phyloP scores from a whole-genome alignment of 2,113 vertebrate species.

The Heliornis fulica region DNA sequence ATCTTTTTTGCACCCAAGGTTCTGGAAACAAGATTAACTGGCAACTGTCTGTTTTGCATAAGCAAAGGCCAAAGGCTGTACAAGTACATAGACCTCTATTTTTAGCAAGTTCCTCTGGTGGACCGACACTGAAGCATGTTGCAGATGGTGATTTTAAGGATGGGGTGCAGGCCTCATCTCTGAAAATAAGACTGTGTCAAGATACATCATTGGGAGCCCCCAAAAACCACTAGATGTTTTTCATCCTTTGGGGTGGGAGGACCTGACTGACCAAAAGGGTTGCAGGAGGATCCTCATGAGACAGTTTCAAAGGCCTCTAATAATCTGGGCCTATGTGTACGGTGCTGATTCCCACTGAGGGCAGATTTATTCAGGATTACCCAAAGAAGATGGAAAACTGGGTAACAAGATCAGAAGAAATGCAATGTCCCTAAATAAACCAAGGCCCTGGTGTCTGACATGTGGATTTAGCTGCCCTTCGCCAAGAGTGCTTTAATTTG shows the following conservation, averaged over 20 bases:
- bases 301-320: constrained; percentile 28
- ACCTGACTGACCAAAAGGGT: background rate
- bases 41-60: background rate
- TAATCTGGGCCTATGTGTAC: constrained; percentile 10
- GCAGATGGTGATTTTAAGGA: background rate
- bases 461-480: constrained; percentile 56
- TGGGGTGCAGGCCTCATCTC: background rate
- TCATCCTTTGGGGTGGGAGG: background rate
- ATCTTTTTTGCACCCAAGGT: background rate
- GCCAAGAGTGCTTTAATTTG: constrained; percentile 64
- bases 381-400: constrained; percentile 59
- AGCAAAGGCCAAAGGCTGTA: background rate
- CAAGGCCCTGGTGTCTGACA: constrained; percentile 53
- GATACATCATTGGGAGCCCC: background rate
- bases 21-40: background rate
- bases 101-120: background rate
- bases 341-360: constrained; percentile 20
- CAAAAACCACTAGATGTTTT: background rate
- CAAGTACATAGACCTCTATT: background rate
- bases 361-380: constrained; percentile 65
- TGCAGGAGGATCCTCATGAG: background rate
- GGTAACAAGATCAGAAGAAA: constrained; percentile 65
- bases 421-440: constrained; percentile 64
- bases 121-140: background rate
- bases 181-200: background rate